A percentile compares a stretch with the other conserved stretches of the same genome.
phyloP scores from a whole-genome alignment of 2,888 invertebrate genomes.

The Dendrolimus pini region DNA sequence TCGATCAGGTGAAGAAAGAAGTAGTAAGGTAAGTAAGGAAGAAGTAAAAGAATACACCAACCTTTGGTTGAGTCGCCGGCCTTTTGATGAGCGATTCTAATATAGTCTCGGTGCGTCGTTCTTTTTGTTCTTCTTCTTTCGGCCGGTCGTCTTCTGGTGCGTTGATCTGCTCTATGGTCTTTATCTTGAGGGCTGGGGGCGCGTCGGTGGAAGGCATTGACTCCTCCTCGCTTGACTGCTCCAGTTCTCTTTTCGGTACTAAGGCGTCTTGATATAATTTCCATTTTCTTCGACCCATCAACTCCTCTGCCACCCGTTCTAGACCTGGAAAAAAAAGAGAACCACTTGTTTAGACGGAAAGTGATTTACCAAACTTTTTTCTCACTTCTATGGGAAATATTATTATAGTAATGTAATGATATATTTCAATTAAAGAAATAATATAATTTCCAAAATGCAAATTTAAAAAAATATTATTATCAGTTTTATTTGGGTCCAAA shows the following conservation, averaged over 20 bases:
- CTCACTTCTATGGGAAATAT: no score
- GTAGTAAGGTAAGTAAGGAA: neutral
- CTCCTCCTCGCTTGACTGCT: conserved; percentile 62
- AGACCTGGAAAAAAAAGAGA: conserved; percentile 80
- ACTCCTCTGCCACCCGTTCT: conserved; percentile 97
- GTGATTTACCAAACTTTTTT: no score
- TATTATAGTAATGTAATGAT: no score
- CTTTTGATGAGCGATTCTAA: conserved; percentile 71
- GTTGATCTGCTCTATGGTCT: conserved; percentile 73
- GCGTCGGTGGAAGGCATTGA: conserved; percentile 66
- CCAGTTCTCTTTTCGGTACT: conserved; percentile 65
- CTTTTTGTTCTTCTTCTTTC: conserved; percentile 26
- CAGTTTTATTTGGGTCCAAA: no score
- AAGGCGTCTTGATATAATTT: conserved; percentile 92
- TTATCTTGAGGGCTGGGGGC: conserved; percentile 68
- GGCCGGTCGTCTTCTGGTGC: conserved; percentile 48
- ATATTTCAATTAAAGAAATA: no score
- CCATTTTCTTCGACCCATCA: conserved; percentile 98
- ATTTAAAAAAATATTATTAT: no score
- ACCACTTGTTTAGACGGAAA: no score
- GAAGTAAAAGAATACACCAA: conserved; percentile 29
- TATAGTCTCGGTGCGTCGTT: conserved; percentile 66
- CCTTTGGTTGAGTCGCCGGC: conserved; percentile 63
- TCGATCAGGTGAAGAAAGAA: no score
- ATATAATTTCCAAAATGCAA: no score